Evolutionary conservation across 2,113 vertebrate genomes (phyloP), one percentile per base, ranked within the genome.

Genomic region (Ptilorrhoa leucosticta): DNA sequence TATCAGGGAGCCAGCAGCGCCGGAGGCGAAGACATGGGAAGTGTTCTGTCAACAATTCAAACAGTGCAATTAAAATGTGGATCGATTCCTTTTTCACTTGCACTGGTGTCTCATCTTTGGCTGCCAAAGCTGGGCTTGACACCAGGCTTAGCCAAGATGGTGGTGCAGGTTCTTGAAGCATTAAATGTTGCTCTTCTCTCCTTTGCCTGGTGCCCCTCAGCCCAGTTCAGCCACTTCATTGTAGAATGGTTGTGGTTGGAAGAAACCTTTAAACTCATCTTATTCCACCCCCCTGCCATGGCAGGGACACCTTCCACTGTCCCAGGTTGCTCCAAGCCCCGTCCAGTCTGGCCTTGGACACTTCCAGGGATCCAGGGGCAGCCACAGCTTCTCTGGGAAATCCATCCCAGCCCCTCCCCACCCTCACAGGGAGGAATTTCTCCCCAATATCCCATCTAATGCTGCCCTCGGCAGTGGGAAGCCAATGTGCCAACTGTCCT

Each of bases 1-100:
- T 97, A 97, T 96, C 93, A 0, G 65, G 54, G 85, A 91, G 81
- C 93, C 87, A 84, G 0, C 87, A 72, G 64, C 7, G 18, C 77
- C 3, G 7, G 23, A 92, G 96, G 93, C 10, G 81, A 92, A 66
- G 90, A 86, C 73, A 39, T 1, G 75, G 93, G 90, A 95, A 95
- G 75, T 65, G 6, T 76, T 85, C 87, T 94, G 94, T 94, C 96
- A 95, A 80, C 90, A 87, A 8, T 60, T 68, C 26, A 21, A 95
- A 79, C 73, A 58, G 21, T 0, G 57, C 90, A 23, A 58, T 92
- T 69, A 40, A 85, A 94, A 82, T 6, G 5, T 11, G 3, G 26
- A 53, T 94, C 4, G 23, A 87, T 94, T 72, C 63, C 66, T 61
- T 51, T 51, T 42, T 10, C 92, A 75, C 88, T 93, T 88, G 85